A percentile compares a stretch with the other conserved stretches of the same genome.
Conservation (phyloP, 2,888 invertebrate species). For the Chrysolina haemoptera region DNA sequence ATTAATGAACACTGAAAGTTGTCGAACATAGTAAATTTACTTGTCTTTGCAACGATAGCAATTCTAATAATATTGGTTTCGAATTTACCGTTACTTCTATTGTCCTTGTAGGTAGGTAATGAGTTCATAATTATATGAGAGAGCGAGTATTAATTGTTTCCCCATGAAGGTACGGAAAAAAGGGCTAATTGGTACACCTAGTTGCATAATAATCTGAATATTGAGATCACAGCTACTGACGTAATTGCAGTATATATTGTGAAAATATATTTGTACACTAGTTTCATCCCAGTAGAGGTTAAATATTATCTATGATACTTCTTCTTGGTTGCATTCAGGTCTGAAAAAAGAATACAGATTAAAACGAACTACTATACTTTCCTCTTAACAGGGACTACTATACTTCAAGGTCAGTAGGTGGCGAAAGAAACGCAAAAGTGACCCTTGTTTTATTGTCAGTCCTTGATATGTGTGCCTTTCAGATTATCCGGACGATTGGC, state of each 20-base stretch:
- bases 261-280: background rate
- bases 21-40: background rate
- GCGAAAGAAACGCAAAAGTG: too few relatives aligned
- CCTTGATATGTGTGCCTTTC: too few relatives aligned
- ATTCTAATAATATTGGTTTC: background rate
- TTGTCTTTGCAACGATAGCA: background rate
- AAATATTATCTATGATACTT: too few relatives aligned
- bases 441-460: too few relatives aligned
- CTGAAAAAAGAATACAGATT: too few relatives aligned
- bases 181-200: slow-evolving; percentile 15
- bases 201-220: background rate
- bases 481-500: too few relatives aligned
- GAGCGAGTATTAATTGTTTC: slow-evolving; percentile 1
- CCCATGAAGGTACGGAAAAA: background rate
- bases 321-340: too few relatives aligned
- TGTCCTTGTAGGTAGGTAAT: slow-evolving; percentile 14
- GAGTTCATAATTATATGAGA: background rate
- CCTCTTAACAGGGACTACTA: too few relatives aligned
- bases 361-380: too few relatives aligned
- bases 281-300: too few relatives aligned
- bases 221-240: background rate
- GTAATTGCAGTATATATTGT: background rate
- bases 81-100: background rate
- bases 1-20: background rate
- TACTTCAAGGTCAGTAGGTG: too few relatives aligned